These are phyloP conservation scores for Pelecanus crispus DNA, from an alignment of 2,113 vertebrate species.

Conservation along the genomic window DNA sequence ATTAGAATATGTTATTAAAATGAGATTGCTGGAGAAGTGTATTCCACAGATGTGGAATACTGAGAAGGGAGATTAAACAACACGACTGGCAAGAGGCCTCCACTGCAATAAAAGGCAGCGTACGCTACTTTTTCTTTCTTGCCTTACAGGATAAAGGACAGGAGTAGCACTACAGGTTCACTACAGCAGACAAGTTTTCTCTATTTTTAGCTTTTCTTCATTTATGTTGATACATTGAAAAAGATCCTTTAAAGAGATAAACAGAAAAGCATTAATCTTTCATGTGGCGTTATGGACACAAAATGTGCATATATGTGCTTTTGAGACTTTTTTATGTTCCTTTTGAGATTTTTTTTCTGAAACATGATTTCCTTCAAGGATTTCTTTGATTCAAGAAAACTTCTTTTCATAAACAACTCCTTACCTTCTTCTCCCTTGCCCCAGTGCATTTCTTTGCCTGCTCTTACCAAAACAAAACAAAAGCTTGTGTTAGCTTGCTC, in stretches of 20 bases:
- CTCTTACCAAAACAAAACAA: not conserved
- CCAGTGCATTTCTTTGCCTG: not conserved
- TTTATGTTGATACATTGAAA: not conserved
- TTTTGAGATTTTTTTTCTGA: not conserved
- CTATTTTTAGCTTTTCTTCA: not conserved
- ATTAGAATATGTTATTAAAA: slow-evolving; percentile 54
- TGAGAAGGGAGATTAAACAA: slow-evolving; percentile 16
- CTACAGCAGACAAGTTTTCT: not conserved
- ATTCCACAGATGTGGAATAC: slow-evolving; percentile 11
- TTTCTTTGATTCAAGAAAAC: not conserved
- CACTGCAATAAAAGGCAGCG: not conserved
- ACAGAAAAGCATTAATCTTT: not conserved
- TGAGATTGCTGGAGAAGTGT: not conserved
- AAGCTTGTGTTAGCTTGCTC: not conserved
- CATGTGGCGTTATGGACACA: not conserved
- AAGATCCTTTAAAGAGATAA: not conserved
- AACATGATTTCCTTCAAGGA: not conserved
- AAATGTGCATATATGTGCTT: not conserved
- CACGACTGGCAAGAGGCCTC: not conserved
- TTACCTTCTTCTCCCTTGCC: not conserved
- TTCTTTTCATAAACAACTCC: not conserved
- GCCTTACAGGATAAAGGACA: not conserved
- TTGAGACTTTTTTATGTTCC: not conserved
- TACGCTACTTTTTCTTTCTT: not conserved
- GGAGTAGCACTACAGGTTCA: not conserved